These are phyloP conservation scores for Drosophila lini DNA, from an alignment of 1,140 invertebrate species.

Conservation along the genomic window DNA sequence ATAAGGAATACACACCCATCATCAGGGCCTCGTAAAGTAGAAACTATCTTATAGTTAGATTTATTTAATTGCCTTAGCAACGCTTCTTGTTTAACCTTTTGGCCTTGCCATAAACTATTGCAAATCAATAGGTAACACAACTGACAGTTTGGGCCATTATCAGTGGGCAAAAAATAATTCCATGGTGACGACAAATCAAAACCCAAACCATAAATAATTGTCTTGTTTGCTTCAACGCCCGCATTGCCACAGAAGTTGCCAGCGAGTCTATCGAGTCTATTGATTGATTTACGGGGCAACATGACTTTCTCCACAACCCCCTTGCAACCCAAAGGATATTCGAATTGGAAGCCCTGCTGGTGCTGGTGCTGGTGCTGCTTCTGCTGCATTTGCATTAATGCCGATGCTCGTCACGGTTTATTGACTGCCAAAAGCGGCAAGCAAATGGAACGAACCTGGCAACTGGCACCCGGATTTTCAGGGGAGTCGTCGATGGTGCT, in stretches of 20 bases:
- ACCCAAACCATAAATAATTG: conserved; percentile 8
- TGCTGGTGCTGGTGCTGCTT: not conserved
- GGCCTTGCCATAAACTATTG: conserved; percentile 8
- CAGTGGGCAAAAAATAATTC: conserved; percentile 15
- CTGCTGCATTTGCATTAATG: conserved; percentile 64
- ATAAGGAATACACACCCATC: too few relatives aligned
- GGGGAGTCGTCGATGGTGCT: not conserved
- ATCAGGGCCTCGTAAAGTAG: not conserved
- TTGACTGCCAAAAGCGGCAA: conserved; percentile 56
- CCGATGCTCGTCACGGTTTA: conserved; percentile 64
- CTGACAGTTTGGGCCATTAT: conserved; percentile 5
- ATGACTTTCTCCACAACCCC: conserved; percentile 11
- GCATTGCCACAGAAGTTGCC: conserved; percentile 48
- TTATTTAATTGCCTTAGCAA: not conserved
- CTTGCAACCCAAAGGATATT: conserved; percentile 33
- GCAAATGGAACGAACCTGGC: conserved; percentile 15
- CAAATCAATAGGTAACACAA: conserved; percentile 22
- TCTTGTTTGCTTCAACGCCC: conserved; percentile 22
- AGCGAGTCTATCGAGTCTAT: conserved; percentile 25
- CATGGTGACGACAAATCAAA: conserved; percentile 28
- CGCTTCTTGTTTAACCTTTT: not conserved
- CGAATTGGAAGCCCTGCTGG: not conserved
- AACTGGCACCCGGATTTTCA: conserved; percentile 1
- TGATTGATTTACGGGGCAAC: conserved; percentile 74
- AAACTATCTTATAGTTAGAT: not conserved